Evolutionary conservation across 2,113 vertebrate species (phyloP), one percentile per base, ranked within the genome.

Genomic region (Dipodomys spectabilis): DNA sequence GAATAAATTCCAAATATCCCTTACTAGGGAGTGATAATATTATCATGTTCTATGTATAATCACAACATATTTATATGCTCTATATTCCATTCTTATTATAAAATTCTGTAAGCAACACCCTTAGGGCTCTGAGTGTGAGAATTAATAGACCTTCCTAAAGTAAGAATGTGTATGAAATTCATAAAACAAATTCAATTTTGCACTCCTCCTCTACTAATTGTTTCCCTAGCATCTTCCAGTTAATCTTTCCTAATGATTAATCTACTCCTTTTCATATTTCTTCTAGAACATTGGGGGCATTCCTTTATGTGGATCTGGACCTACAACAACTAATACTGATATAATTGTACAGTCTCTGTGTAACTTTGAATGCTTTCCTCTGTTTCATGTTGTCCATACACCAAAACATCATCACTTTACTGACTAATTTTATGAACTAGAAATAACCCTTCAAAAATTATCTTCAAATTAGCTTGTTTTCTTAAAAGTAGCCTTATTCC

Each of bases 1-100:
- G 28, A 82, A 95, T 44, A 97, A 81, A 91, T 28, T 88, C 6
- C 11, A 90, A 85, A n/a, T 23, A 75, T 95, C 95, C 39, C 79
- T 77, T 4, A 2, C 67, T 92, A 75, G 7, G 53, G 53, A 32
- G 95, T 57, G 45, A 45, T 94, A 92, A 80, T 90, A 94, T 75
- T 45, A 30, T 86, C 64, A 32, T 95, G 12, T 12, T 87, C 2
- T 77, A 39, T 80, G 25, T 68, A 16, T 64, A 44, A 49, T 75
- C 79, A 39, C 0, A 86, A 68, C 64, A 90, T 25, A 69, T 60
- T 80, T 53, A 60, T 77, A 62, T 49, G 83, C 22, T n/a, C 87
- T 69, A 64, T n/a, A 11, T 75, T 77, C 27, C 80, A 35, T 1
- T 77, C 1, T 6, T 75, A 75, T 53, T 65, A 3, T 44, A n/a